Base-by-base conservation (phyloP, 2,797 vertebrate genomes). In the Peromyscus nudipes region DNA sequence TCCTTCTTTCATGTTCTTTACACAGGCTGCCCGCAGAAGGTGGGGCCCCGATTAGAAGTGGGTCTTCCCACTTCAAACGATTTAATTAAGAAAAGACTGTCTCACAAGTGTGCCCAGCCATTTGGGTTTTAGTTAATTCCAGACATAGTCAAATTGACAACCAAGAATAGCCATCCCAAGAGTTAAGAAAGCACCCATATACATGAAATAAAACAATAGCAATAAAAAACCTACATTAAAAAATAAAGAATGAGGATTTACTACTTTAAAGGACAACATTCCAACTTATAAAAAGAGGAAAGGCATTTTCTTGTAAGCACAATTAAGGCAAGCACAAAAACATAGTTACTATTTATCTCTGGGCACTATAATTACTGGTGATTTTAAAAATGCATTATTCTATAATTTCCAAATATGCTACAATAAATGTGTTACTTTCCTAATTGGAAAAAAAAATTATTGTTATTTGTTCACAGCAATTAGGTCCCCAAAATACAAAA, bases 291-390 rank as follows among this genome's bases (percentile, higher is more conserved):
- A 85, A 75, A 82, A 89, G 40, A 86, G 11, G 10, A 57, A 67
- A 96, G 89, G 60, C 43, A 55, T 89, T 96, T 92, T 4, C 34
- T 52, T 75, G 16, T 40, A 57, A 10, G 6, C 49, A 40, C 80
- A 19, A 16, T 69, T 87, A 92, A 19, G 40, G 82, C 25, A 73
- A 92, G 93, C 49, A n/a, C 8, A 89, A 94, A 97, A 93, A 27
- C 67, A 86, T 79, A 25, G 29, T 34, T 16, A 76, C 25, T 71
- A 1, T 92, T 92, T 95, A 90, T 87, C 60, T 86, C 25, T 77
- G 57, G 52, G 43, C 62, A 17, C 73, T 16, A 67, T 81, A 88
- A 81, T 87, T 89, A 88, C 34, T 65, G 11, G 4, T 43, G 19
- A 92, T 89, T 88, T 62, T 2, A 12, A 71, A 92, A 89, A 49